A percentile compares a stretch with the other conserved stretches of the same genome.
These are phyloP conservation scores for Tetrao urogallus DNA, from an alignment of 2,113 vertebrate species.

Conservation along the genomic window DNA sequence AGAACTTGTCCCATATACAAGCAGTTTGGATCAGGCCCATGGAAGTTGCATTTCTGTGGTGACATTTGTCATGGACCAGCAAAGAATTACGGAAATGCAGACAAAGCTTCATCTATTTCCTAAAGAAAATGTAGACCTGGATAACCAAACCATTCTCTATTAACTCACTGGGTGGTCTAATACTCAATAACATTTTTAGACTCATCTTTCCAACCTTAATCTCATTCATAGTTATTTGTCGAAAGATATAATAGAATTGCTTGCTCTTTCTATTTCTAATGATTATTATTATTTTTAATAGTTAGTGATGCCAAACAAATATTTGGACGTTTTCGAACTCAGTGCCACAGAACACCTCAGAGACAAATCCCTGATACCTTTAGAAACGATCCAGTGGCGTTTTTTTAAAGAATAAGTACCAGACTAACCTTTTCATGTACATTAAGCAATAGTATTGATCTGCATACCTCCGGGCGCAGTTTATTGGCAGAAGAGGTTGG, in stretches of 20 bases:
- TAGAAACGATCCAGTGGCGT: neutral
- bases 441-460: conserved; percentile 11
- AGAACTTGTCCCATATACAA: neutral
- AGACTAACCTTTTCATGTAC: conserved; percentile 1
- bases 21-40: neutral
- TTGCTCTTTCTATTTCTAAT: neutral
- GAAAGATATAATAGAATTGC: neutral
- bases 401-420: neutral
- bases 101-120: neutral
- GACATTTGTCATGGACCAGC: neutral
- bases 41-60: neutral
- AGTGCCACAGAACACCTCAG: neutral
- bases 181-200: neutral
- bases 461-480: neutral
- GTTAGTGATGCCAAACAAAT: neutral
- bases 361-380: neutral
- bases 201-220: neutral
- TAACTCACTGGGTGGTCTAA: neutral
- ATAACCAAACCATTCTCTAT: neutral
- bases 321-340: conserved; percentile 15
- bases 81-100: neutral
- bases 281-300: neutral
- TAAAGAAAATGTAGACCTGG: neutral
- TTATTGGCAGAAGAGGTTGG: neutral
- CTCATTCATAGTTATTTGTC: neutral